phyloP scores from a whole-genome alignment of 2,797 vertebrate genomes.

The Simalia tracyae region DNA sequence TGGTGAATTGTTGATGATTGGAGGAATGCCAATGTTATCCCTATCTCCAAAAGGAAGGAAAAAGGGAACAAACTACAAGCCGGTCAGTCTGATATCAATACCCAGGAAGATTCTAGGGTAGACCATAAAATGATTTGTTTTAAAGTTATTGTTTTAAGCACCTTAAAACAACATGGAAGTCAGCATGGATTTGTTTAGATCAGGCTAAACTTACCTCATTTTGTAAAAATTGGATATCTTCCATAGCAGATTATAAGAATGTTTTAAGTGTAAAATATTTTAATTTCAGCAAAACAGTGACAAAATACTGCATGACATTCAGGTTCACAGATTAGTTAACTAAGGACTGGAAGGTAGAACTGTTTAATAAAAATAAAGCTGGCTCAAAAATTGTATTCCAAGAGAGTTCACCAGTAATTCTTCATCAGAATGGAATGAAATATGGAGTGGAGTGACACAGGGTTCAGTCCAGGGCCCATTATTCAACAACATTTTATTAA shows the following conservation, averaged over 20 bases:
- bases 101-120: background rate
- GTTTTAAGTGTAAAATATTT: background rate
- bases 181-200: background rate
- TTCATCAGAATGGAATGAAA: background rate
- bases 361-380: background rate
- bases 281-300: background rate
- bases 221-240: background rate
- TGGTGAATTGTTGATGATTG: background rate
- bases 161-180: background rate
- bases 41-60: background rate
- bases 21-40: background rate
- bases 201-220: background rate
- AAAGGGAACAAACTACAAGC: background rate
- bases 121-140: background rate
- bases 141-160: background rate
- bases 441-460: background rate
- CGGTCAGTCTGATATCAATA: background rate
- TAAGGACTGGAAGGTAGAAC: background rate
- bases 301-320: background rate
- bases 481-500: background rate
- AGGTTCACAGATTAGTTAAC: background rate
- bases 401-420: background rate
- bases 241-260: background rate
- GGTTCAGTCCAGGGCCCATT: background rate
- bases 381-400: background rate